phyloP scores from a whole-genome alignment of 2,113 vertebrate species.

The Datnioides undecimradiatus region DNA sequence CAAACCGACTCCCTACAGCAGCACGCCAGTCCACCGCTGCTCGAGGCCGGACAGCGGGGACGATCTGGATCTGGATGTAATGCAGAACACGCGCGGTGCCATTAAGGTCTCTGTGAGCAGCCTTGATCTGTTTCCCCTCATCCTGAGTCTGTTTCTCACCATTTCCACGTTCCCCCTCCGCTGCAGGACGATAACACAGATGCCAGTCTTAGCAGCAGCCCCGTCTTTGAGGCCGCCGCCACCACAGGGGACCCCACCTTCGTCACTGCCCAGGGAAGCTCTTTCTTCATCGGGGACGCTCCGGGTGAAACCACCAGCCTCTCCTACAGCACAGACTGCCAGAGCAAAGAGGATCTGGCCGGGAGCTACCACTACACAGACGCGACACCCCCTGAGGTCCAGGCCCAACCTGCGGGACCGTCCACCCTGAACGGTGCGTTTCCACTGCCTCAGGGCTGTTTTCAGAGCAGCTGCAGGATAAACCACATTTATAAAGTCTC shows the following conservation, averaged over 20 bases:
- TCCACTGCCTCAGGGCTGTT: too few species aligned
- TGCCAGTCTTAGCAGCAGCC: conserved; percentile 36
- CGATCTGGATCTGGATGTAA: conserved; percentile 34
- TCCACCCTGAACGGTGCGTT: conserved; percentile 68
- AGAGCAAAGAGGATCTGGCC: conserved; percentile 67
- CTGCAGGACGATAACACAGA: conserved; percentile 49
- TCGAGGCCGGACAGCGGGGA: conserved; percentile 34
- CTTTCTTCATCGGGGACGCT: conserved; percentile 77
- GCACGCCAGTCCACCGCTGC: conserved; percentile 69
- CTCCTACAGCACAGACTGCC: conserved; percentile 63
- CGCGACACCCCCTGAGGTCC: conserved; percentile 15
- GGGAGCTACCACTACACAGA: conserved; percentile 75
- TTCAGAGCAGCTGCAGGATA: neutral
- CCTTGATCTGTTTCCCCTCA: neutral
- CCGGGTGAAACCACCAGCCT: conserved; percentile 56
- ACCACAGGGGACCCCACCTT: conserved; percentile 58
- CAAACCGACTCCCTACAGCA: conserved; percentile 71
- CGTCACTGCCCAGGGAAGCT: conserved; percentile 71
- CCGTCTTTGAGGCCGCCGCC: conserved; percentile 10
- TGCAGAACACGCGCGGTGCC: conserved; percentile 12
- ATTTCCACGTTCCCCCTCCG: neutral
- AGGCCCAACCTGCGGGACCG: conserved; percentile 6
- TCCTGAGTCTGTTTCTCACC: neutral
- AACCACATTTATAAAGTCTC: too few species aligned
- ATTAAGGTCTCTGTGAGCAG: conserved; percentile 52